These are phyloP conservation scores for Plutomurus gul DNA, from an alignment of 1,140 invertebrate species.

Conservation along the genomic window DNA sequence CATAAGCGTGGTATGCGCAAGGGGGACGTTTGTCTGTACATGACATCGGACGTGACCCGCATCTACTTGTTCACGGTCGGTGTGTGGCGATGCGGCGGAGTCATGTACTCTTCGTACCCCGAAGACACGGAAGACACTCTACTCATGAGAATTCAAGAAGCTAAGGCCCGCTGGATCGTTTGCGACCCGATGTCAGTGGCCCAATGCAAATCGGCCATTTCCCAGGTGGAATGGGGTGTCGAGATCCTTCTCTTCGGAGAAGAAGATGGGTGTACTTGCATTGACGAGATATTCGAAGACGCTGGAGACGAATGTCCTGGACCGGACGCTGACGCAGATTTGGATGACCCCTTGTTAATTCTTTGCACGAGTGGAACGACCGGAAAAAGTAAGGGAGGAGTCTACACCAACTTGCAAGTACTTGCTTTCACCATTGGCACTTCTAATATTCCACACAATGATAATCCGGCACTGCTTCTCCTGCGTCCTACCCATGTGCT, in stretches of 20 bases:
- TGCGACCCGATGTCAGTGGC: constrained; percentile 40
- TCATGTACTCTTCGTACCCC: constrained; percentile 50
- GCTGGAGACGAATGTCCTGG: constrained; percentile 42
- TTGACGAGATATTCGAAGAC: constrained; percentile 45
- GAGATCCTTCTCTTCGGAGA: constrained; percentile 49
- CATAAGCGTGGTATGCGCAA: constrained; percentile 48
- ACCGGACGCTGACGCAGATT: constrained; percentile 9
- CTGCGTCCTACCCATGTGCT: constrained; percentile 45
- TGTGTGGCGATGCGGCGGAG: constrained; percentile 48
- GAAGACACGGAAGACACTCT: constrained; percentile 52
- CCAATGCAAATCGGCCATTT: constrained; percentile 30
- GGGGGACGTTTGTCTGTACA: constrained; percentile 50
- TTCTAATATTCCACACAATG: constrained; percentile 30
- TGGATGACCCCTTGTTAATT: constrained; percentile 49
- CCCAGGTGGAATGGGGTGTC: constrained; percentile 38
- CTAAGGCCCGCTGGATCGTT: constrained; percentile 49
- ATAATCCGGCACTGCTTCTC: constrained; percentile 24
- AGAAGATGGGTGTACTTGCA: constrained; percentile 35
- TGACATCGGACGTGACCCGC: constrained; percentile 49
- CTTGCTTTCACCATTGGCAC: constrained; percentile 42
- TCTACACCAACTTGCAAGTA: constrained; percentile 48
- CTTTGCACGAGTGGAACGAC: constrained; percentile 49
- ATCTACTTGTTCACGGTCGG: constrained; percentile 48
- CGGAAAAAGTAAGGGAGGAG: constrained; percentile 47
- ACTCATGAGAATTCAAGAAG: constrained; percentile 33